These are phyloP conservation scores for Mesocentrotus franciscanus DNA, from an alignment of 53 echinoderm and acorn worm species.

Conservation along the genomic window DNA sequence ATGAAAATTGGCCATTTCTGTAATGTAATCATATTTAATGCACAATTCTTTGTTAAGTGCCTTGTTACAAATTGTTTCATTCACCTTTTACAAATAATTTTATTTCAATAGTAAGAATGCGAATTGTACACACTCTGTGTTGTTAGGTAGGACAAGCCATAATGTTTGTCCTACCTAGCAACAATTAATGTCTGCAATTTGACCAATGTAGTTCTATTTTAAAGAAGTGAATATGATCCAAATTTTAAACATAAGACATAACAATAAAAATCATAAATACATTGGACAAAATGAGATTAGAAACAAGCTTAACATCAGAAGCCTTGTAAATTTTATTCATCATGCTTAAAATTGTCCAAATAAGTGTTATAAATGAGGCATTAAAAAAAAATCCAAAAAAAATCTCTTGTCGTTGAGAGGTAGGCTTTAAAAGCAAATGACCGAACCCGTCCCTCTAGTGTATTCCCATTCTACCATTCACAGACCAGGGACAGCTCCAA, in stretches of 20 bases:
- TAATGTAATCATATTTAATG: too few species aligned
- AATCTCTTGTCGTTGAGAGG: not conserved
- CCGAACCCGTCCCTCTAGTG: not conserved
- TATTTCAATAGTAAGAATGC: too few species aligned
- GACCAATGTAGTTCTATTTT: not conserved
- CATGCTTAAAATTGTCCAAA: not conserved
- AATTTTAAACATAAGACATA: too few species aligned
- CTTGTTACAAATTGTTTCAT: too few species aligned
- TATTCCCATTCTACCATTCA: not conserved
- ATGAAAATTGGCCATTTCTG: not conserved
- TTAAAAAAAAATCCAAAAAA: not conserved
- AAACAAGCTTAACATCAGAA: not conserved
- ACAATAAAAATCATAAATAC: too few species aligned
- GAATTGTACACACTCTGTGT: too few species aligned
- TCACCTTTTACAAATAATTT: too few species aligned
- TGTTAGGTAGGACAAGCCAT: too few species aligned
- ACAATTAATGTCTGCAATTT: not conserved
- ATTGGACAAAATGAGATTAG: not conserved
- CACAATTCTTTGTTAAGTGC: too few species aligned
- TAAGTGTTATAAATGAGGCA: not conserved
- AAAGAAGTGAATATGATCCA: not conserved
- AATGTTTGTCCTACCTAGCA: too few species aligned
- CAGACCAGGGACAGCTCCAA: not conserved
- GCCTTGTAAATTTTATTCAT: not conserved
- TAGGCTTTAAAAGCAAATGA: not conserved